Evolutionary conservation across 1,140 invertebrate genomes (phyloP).

Genomic region (Paracyclopina nana): DNA sequence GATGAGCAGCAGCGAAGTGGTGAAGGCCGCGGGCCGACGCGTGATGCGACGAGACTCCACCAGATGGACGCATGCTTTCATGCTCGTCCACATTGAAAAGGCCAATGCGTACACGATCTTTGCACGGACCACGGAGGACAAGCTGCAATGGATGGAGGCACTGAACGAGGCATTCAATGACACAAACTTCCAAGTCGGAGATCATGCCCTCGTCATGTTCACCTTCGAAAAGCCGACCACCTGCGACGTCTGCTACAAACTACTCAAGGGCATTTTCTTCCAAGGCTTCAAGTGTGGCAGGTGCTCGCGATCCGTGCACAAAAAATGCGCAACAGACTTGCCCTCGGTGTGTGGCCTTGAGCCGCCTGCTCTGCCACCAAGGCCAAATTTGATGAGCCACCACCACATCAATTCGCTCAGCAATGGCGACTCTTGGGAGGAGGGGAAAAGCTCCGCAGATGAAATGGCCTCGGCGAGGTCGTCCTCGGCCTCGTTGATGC

Average conservation of each 20-base stretch:
- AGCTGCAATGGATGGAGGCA: constrained; percentile 74
- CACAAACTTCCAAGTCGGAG: constrained; percentile 33
- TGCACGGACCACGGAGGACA: constrained; percentile 65
- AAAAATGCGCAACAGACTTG: constrained; percentile 19
- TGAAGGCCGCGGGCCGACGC: not conserved
- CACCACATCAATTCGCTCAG: too few relatives aligned
- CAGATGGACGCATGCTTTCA: constrained; percentile 57
- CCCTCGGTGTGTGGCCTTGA: constrained; percentile 18
- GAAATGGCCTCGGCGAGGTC: too few relatives aligned
- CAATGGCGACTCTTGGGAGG: too few relatives aligned
- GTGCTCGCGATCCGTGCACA: constrained; percentile 18
- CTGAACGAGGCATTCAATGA: constrained; percentile 83
- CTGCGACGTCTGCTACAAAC: constrained; percentile 64
- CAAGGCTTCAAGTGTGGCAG: constrained; percentile 29
- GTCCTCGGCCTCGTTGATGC: too few relatives aligned
- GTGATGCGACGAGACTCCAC: not conserved
- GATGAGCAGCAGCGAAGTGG: constrained; percentile 21
- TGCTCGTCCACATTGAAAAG: constrained; percentile 58
- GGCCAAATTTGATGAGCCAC: too few relatives aligned
- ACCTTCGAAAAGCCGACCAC: constrained; percentile 61
- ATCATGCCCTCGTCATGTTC: constrained; percentile 52
- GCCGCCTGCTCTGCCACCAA: constrained; percentile 21
- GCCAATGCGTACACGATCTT: constrained; percentile 69
- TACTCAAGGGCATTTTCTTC: constrained; percentile 70
- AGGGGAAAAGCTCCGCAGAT: too few relatives aligned